phyloP scores from a whole-genome alignment of 37 sponge, comb jelly and placozoan genomes.

The Amphimedon queenslandica region DNA sequence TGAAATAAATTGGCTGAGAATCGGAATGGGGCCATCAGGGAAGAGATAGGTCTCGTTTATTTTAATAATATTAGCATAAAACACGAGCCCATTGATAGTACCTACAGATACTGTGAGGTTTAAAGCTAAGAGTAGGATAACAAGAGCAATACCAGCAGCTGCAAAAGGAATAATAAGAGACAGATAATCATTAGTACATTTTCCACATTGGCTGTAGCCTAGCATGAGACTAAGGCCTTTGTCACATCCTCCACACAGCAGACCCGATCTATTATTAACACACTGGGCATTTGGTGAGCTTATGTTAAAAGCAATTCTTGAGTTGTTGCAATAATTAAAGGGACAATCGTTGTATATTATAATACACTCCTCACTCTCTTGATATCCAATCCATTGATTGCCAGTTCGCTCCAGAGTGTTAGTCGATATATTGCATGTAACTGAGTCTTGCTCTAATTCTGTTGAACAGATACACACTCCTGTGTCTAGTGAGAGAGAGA shows the following conservation, averaged over 20 bases:
- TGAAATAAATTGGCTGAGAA: slow-evolving; percentile 6
- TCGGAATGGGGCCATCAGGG: neutral
- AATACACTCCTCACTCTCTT: neutral
- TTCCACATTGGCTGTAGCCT: slow-evolving; percentile 8
- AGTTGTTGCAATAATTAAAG: slow-evolving; percentile 11
- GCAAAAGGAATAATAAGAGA: slow-evolving; percentile 11
- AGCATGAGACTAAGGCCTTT: slow-evolving; percentile 9
- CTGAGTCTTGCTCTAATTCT: neutral
- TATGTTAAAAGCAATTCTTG: neutral
- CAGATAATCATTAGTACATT: slow-evolving; percentile 19
- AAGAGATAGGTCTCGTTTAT: neutral
- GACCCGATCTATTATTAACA: slow-evolving; percentile 12
- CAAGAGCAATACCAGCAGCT: slow-evolving; percentile 9
- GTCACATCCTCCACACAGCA: slow-evolving; percentile 20
- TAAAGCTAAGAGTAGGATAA: neutral
- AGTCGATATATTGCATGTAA: slow-evolving; percentile 3
- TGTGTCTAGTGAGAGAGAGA: neutral
- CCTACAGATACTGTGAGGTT: slow-evolving; percentile 28
- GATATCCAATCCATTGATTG: slow-evolving; percentile 7
- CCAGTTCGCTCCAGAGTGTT: neutral
- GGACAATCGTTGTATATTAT: slow-evolving; percentile 3
- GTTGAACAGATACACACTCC: neutral
- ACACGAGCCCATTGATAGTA: slow-evolving; percentile 25
- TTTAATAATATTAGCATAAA: slow-evolving; percentile 27
- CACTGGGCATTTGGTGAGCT: slow-evolving; percentile 11